Evolutionary conservation across 2,888 invertebrate genomes (phyloP), one percentile per base, ranked within the genome.

Genomic region (Watsonalla cultraria): DNA sequence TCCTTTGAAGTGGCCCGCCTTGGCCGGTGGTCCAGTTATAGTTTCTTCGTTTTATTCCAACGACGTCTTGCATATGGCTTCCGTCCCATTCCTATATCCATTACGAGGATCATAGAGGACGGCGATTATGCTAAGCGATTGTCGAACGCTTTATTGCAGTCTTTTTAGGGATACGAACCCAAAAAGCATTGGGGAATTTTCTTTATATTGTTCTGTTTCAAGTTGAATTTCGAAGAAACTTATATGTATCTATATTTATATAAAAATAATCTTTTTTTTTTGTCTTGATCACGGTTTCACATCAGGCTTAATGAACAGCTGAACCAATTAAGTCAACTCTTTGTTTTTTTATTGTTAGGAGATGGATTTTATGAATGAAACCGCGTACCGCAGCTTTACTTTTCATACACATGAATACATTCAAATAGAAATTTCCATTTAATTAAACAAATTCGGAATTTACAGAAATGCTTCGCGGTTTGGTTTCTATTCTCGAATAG

Each of bases 1-100:
- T 64, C 69, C 85, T 90, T 90, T 90, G 89, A 90, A 73, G 85
- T 85, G 60, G 59, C 64, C 84, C 81, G 82, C 66, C 84, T 72
- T 72, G 72, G 80, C 78, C 83, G 89, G 88, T 90, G 89, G 89
- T 88, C 90, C 69, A 65, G 73, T 72, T 76, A 76, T 71, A 72
- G 76, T 72, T 74, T 78, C 76, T 71, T 76, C 79, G 77, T 84
- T 86, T 85, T 86, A 81, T 78, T 70, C 70, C 62, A 42, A 51
- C 35, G 61, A 64, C 70, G 70, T 76, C 74, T 72, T 73, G 74
- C 76, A 74, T 78, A 76, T 73, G 76, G 82, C 78, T 87, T 87
- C 86, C 86, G 80, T 78, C 77, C 77, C 70, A 76, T 80, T 76
- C 74, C 72, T 72, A 71, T 75, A 74, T 72, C 76, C 80, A 86